A percentile compares a stretch with the other conserved stretches of the same genome.
Conservation (phyloP, 2,797 vertebrate species). For the Decapterus maruadsi region DNA sequence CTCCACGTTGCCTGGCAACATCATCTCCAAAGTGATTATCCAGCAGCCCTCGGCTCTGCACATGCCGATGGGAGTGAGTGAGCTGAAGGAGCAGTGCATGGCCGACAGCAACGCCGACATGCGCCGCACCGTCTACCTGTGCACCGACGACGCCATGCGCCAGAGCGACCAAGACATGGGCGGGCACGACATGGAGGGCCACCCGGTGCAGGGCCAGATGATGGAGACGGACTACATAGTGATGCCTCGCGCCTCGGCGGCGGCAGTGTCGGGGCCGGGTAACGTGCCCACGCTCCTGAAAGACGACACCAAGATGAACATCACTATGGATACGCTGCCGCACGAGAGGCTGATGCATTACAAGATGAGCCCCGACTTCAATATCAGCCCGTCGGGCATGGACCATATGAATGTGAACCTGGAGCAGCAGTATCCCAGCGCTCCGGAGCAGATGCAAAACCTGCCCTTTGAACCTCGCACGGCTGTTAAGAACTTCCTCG, state of each 20-base stretch:
- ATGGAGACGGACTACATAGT: constrained; percentile 99
- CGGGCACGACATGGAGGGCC: constrained; percentile 90
- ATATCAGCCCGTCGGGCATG: constrained; percentile 93
- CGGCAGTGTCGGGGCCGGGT: constrained; percentile 82
- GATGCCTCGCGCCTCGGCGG: constrained; percentile 89
- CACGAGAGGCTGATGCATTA: constrained; percentile 98
- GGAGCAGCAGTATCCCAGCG: constrained; percentile 91
- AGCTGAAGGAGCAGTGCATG: constrained; percentile 92
- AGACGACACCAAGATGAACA: constrained; percentile 96
- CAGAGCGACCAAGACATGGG: constrained; percentile 94
- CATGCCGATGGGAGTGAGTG: constrained; percentile 94
- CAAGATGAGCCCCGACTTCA: constrained; percentile 96
- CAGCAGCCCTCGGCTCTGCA: constrained; percentile 96
- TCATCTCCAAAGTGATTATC: constrained; percentile 99
- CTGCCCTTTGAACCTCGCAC: constrained; percentile 98
- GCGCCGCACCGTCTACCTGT: constrained; percentile 96
- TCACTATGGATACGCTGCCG: constrained; percentile 94
- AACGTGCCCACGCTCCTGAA: constrained; percentile 92
- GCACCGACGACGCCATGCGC: constrained; percentile 95
- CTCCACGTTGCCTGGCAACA: constrained; percentile 97
- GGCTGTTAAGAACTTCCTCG: constrained; percentile 99
- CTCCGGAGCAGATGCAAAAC: constrained; percentile 95
- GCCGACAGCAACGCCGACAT: constrained; percentile 92
- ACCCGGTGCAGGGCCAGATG: constrained; percentile 90
- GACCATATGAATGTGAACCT: constrained; percentile 97